A percentile compares a stretch with the other conserved stretches of the same genome.
Evolutionary conservation across 2,797 vertebrate species (phyloP).

Genomic region (Ceryle rudis): DNA sequence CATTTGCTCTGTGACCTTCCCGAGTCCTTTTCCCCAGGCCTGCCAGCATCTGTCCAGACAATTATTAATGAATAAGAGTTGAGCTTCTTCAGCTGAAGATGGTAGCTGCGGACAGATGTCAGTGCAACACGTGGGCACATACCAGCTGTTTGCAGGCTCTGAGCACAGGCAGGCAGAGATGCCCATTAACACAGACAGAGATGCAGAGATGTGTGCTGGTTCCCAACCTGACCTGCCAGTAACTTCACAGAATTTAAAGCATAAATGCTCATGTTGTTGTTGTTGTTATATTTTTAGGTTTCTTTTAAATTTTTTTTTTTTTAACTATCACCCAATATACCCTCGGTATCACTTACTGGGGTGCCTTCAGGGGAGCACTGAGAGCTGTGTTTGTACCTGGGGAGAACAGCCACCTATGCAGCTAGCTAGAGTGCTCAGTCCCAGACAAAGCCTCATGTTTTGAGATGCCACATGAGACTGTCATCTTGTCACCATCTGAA

Average conservation of each 20-base stretch:
- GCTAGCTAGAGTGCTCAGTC: neutral
- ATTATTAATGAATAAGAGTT: neutral
- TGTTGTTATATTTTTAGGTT: neutral
- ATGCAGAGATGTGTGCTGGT: neutral
- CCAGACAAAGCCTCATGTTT: neutral
- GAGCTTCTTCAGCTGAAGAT: slow-evolving; percentile 15
- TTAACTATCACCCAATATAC: neutral
- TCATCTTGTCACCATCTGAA: neutral
- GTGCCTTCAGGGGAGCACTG: accelerated
- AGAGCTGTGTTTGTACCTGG: neutral
- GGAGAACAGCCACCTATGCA: neutral
- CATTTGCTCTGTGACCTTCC: neutral
- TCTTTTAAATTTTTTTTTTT: too few relatives aligned
- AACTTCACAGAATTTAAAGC: neutral
- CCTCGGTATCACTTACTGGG: neutral
- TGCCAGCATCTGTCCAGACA: neutral
- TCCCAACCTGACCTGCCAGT: neutral
- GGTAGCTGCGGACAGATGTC: slow-evolving; percentile 19
- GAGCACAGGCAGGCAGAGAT: neutral
- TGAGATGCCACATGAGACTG: neutral
- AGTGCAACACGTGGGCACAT: neutral
- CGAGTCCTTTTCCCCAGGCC: neutral
- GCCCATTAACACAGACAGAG: neutral
- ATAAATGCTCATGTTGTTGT: neutral
- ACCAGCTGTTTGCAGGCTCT: neutral